phyloP scores from a whole-genome alignment of 1,140 invertebrate genomes.

The Phocides pigmalion region DNA sequence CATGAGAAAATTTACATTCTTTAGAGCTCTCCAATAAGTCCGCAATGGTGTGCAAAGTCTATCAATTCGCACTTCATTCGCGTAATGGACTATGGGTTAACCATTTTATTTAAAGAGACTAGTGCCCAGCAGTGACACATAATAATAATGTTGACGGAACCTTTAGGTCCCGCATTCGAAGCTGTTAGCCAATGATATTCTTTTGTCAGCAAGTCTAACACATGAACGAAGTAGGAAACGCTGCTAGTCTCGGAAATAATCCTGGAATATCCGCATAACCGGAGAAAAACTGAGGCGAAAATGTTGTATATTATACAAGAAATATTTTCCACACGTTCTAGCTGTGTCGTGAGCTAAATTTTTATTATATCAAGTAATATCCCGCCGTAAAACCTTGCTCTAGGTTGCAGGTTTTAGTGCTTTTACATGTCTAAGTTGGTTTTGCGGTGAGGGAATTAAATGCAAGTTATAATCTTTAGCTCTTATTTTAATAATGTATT shows the following conservation, averaged over 20 bases:
- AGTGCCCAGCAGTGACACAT: too few species aligned
- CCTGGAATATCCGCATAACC: not conserved
- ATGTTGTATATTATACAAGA: not conserved
- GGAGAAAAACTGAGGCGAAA: not conserved
- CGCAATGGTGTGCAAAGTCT: too few species aligned
- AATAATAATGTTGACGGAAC: too few species aligned
- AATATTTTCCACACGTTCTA: conserved; percentile 2
- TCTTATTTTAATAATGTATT: not conserved
- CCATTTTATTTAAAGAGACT: too few species aligned
- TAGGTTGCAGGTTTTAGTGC: not conserved
- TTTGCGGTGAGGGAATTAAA: not conserved
- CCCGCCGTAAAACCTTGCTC: not conserved
- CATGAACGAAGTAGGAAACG: not conserved
- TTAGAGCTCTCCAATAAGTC: too few species aligned
- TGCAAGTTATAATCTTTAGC: not conserved
- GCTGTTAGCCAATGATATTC: too few species aligned
- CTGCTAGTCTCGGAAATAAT: not conserved
- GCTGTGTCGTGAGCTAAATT: conserved; percentile 9
- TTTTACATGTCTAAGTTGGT: not conserved
- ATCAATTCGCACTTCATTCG: too few species aligned
- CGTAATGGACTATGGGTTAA: too few species aligned
- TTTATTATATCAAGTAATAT: conserved; percentile 9
- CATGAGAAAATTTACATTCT: too few species aligned
- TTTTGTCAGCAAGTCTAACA: too few species aligned
- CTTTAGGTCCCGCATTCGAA: too few species aligned